Evolutionary conservation across 2,888 invertebrate genomes (phyloP), one percentile per base, ranked within the genome.

Genomic region (Stenolophus ochropezus): DNA sequence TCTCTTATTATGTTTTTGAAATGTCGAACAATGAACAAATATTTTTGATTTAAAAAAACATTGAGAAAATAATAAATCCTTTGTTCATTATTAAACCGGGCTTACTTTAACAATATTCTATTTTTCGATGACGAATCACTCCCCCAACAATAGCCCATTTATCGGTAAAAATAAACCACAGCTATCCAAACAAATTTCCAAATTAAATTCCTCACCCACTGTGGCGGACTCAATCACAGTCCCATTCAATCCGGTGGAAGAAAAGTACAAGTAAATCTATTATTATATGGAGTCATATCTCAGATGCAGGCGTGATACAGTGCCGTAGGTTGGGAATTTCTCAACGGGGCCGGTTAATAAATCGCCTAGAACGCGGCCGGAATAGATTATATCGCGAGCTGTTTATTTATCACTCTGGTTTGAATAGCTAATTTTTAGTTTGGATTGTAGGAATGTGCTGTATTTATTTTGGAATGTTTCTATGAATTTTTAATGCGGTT

Each of bases 271-370:
- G 47, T 65, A 78, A 65, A 78, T 65, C 47, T 65, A 78, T 78
- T 78, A 78, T 65, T 49, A 78, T 65, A 78, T 78, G 42, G 58
- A 78, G 25, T 20, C 58, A 56, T 76, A 74, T 74, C 78, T 65
- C 42, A 65, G 78, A 49, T 49, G 51, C 47, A 78, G 65, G 78
- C 78, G 51, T 78, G 78, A 25, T 61, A 42, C 78, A 65, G 18
- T 47, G 51, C 58, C 51, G 78, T 78, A 49, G 78, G 65, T 23
- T 33, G 61, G 58, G 25, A 14, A 42, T 61, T 61, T 61, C 77
- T 61, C 77, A 42, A 78, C 49, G 77, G 27, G 42, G 49, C 23
- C 65, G 18, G 49, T 23, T 42, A 27, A 79, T 79, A 79, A 79
- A 79, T 79, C 65, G 65, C 42, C 47, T 16, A 33, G 61, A 65